A percentile compares a stretch with the other conserved stretches of the same genome.
Evolutionary conservation across 2,113 vertebrate species (phyloP).

Genomic region (Nyctereutes procyonoides): DNA sequence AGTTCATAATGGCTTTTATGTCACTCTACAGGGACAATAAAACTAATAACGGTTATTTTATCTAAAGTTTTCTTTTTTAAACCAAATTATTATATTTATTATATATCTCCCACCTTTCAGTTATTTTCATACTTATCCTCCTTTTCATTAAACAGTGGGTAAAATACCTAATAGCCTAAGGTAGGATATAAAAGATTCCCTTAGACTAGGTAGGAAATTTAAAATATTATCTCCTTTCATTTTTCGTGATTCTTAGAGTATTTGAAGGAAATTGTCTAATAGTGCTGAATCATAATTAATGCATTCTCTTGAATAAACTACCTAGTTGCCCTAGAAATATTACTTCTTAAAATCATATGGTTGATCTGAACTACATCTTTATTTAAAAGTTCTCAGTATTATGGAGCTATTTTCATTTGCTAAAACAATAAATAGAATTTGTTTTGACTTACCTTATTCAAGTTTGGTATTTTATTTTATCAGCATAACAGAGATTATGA

Average conservation of each 20-base stretch:
- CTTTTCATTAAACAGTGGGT: not conserved
- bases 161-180: not conserved
- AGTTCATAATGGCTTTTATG: not conserved
- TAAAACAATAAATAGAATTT: not conserved
- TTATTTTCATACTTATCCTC: not conserved
- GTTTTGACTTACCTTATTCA: not conserved
- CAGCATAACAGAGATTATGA: not conserved
- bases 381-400: not conserved
- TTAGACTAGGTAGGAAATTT: not conserved
- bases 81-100: not conserved
- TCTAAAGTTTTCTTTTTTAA: not conserved
- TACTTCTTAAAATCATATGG: conserved; percentile 64
- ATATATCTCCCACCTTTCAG: not conserved
- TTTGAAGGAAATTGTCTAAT: conserved; percentile 29
- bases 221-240: not conserved
- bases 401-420: conserved; percentile 41
- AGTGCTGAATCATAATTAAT: conserved; percentile 63
- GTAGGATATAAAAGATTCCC: not conserved
- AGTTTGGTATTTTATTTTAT: not conserved
- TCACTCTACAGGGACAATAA: not conserved
- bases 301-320: conserved; percentile 63
- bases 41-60: not conserved
- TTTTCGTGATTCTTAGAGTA: not conserved
- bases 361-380: conserved; percentile 33
- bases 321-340: conserved; percentile 36